These are phyloP conservation scores for Mixornis gularis DNA, from an alignment of 2,113 vertebrate species.

Conservation along the genomic window DNA sequence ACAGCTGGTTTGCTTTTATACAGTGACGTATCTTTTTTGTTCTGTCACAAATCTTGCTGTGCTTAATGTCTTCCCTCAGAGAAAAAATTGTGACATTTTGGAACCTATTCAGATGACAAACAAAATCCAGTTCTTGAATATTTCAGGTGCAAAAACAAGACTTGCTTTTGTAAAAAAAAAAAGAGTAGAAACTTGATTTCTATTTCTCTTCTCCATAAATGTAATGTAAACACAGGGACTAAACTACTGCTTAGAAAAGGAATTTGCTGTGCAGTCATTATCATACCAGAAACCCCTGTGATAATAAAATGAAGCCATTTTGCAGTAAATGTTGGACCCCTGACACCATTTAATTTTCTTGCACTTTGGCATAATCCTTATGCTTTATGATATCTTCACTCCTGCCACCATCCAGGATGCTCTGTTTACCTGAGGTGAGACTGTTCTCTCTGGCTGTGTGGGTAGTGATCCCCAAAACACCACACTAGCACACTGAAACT, in stretches of 20 bases:
- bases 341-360: background rate
- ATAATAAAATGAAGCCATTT: background rate
- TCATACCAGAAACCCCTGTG: background rate
- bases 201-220: background rate
- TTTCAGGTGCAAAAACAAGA: background rate
- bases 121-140: background rate
- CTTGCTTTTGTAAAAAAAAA: background rate
- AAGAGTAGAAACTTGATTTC: background rate
- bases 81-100: background rate
- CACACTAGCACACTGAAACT: background rate
- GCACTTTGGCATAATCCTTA: background rate
- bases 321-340: background rate
- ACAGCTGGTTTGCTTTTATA: slow-evolving; percentile 37
- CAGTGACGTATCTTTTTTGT: background rate
- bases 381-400: background rate
- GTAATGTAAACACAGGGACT: background rate
- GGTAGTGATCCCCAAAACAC: background rate
- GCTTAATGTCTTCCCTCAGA: background rate
- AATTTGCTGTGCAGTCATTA: background rate
- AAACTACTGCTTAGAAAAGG: background rate
- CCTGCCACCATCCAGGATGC: background rate
- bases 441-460: background rate
- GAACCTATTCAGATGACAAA: background rate
- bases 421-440: background rate
- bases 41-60: background rate